Base-by-base conservation (phyloP, 2,888 invertebrate species). In the Euproctis similis region DNA sequence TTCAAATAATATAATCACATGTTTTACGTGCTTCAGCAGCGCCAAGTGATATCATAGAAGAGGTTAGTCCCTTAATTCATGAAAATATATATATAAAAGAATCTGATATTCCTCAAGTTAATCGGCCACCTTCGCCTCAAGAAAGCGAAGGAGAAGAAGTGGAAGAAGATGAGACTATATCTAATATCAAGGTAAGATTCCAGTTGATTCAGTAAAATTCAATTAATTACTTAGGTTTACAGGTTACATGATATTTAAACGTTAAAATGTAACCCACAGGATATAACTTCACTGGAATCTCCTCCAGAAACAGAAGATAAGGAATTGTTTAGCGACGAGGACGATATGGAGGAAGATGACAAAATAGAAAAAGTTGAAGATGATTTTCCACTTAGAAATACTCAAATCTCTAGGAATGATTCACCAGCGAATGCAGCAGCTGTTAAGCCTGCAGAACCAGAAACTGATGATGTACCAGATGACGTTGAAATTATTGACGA, bases 401-500 rank as follows among this genome's bases (percentile, higher is more conserved):
- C 30, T 4, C 38, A 50, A 3, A 31, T 37, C 28, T 4, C 14
- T 4, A 14, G 6, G 6, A 4, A 14, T 4, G 20, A 4, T 10
- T 4, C 10, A 21, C 9, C 21, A n/a, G n/a, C n/a, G n/a, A n/a
- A 14, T 14, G 14, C 14, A 14, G 4, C 21, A 10, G 10, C 21
- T 6, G 38, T 46, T 4, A 45, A 51, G 23, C 32, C 46, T 1
- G 42, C 42, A 10, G 59, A 58, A 31, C 50, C 49, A 1, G 64
- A 63, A 11, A 59, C 58, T 1, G 75, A 77, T 10, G 77, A 81
- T 27, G 66, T 70, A 18, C 63, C 65, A 14, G 75, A 77, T 39
- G 78, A 82, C 34, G 82, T 81, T 0, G 85, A 85, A 56, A 78
- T 82, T 39, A 77, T 84, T 17, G 77, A 75, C 18, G 75, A 76